Conservation (phyloP, 2,113 vertebrate genomes). For the Podarcis cretensis region DNA sequence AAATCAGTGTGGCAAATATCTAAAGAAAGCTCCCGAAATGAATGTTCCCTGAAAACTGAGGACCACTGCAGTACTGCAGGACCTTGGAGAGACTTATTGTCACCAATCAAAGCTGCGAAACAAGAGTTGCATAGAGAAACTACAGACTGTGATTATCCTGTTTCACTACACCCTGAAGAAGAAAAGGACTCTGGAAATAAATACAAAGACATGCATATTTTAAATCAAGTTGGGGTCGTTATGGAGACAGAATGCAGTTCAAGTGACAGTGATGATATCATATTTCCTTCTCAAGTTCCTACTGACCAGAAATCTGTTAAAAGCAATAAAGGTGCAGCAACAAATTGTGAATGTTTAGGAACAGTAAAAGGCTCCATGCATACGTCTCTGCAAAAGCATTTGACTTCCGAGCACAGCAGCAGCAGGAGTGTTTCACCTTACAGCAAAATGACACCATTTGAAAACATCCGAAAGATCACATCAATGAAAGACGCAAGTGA, state of each 20-base stretch:
- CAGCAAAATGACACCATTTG: conserved; percentile 21
- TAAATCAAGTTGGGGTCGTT: conserved; percentile 31
- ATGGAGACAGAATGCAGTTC: conserved; percentile 66
- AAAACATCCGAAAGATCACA: conserved; percentile 9
- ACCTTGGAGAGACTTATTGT: conserved; percentile 29
- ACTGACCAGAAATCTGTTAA: conserved; percentile 38
- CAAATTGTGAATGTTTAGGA: conserved; percentile 51
- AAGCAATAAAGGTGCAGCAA: conserved; percentile 1
- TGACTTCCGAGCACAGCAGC: conserved; percentile 13
- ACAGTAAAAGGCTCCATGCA: conserved; percentile 30
- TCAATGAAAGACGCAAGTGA: conserved; percentile 57
- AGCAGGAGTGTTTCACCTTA: not conserved
- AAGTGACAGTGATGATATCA: conserved; percentile 61
- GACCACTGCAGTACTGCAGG: not conserved
- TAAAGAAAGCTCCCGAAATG: conserved; percentile 15
- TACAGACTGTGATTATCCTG: conserved; percentile 34
- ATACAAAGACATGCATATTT: conserved; percentile 30
- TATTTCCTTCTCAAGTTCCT: conserved; percentile 65
- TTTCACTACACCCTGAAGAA: conserved; percentile 68
- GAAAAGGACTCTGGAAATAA: conserved; percentile 41
- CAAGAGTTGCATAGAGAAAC: not conserved
- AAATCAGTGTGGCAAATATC: not conserved
- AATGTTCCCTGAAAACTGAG: conserved; percentile 40
- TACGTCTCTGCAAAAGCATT: conserved; percentile 9
- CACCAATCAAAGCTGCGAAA: conserved; percentile 39